Evolutionary conservation across 1,140 invertebrate species (phyloP), one percentile per base, ranked within the genome.

Genomic region (Hycleus cichorii): DNA sequence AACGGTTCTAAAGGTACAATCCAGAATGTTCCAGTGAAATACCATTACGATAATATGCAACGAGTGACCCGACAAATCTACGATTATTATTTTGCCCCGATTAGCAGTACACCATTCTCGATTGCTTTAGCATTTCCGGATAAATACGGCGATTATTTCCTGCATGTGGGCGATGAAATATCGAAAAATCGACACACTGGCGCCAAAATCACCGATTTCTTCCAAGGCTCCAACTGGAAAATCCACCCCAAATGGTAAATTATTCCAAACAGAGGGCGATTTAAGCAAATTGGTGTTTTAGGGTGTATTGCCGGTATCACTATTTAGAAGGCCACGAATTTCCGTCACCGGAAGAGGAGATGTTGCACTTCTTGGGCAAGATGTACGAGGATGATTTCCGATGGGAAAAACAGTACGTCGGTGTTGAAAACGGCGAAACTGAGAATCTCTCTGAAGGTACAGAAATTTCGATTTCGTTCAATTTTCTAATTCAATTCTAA

Each of bases 251-350:
- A 90, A 64, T 95, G 92, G 91, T 88, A 74, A 60, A 42, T 46
- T n/a, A 3, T 8, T 58, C 11, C 5, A 40, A 47, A 47, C 1
- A 47, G 12, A 11, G 18, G 51, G 64, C 60, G 27, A 57, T 40
- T 24, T 43, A 49, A 49, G 12, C 6, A 39, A 49, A 45, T 46
- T 32, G 32, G 4, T 32, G 32, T 58, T 74, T 48, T 59, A 87
- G 85, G 86, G 83, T 87, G 0, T 94, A 93, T 68, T 93, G 91
- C 73, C 88, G 90, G 63, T 93, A 90, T 73, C 89, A 91, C 69
- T 89, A 91, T 68, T 74, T 87, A 47, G 84, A 88, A 70, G 83
- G 82, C 0, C 84, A 88, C 60, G 81, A 85, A 58, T 89, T 88
- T 61, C 70, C 80, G 7, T 83, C 75, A 10, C 79, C 86, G 2